Evolutionary conservation across 2,113 vertebrate genomes (phyloP), one percentile per base, ranked within the genome.

Genomic region (Rhynchopsitta pachyrhyncha): DNA sequence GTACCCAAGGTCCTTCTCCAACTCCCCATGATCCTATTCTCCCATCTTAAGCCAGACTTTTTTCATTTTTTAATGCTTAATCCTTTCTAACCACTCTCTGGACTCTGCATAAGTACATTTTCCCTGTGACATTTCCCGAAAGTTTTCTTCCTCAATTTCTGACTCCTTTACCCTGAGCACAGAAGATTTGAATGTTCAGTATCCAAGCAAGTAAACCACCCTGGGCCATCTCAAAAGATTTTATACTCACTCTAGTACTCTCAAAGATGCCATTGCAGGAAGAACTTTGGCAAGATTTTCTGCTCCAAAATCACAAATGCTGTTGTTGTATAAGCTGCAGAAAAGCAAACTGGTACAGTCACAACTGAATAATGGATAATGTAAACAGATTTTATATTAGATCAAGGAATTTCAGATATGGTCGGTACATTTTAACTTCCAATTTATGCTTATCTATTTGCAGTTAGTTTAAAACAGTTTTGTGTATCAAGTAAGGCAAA

Each of bases 161-260:
- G 13, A 39, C 33, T 64, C 39, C 70, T 79, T 35, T 74, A 39
- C 47, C 53, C 9, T 3, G 2, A 64, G 55, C 27, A 37, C 1
- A 5, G 12, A 73, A 60, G 20, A 71, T 73, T 22, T 23, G 17
- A 60, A 50, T 78, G 83, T 88, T 75, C 24, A 60, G 39, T 62
- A 29, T 47, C 33, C n/a, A 60, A 50, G n/a, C 29, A 67, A 64
- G 9, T 42, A 37, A 74, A 29, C 14, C 84, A 42, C 55, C 33
- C 39, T 37, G 13, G 29, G 25, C 44, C 13, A 31, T 19, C 41
- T 41, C 64, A 86, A 31, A 28, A 77, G 18, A 33, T 57, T 57
- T 85, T n/a, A 60, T 55, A 98, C 99, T 99, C 96, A 99, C 99
- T 99, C 98, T 13, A 99, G 92, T 68, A 99, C 98, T 63, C 98